These are phyloP conservation scores for Aporrectodea caliginosa DNA, from an alignment of 1,140 invertebrate species.

Conservation along the genomic window DNA sequence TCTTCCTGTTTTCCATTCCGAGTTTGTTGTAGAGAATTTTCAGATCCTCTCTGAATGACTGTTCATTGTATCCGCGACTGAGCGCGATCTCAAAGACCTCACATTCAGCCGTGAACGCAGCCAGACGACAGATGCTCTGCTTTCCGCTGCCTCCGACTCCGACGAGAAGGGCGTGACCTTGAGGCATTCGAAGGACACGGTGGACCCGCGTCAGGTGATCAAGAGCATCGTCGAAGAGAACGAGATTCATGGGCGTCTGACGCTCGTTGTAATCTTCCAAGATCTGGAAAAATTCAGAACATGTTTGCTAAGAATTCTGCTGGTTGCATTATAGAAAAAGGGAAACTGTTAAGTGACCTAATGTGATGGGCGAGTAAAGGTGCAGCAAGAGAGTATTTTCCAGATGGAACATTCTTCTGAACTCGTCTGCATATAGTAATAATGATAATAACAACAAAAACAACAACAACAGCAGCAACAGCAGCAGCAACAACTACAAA, in stretches of 20 bases:
- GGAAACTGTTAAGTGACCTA: too few relatives aligned
- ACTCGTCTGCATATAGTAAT: too few relatives aligned
- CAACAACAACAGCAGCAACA: too few relatives aligned
- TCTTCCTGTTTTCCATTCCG: slow-evolving; percentile 72
- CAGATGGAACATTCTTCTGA: too few relatives aligned
- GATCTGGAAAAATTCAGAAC: slow-evolving; percentile 61
- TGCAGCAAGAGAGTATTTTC: too few relatives aligned
- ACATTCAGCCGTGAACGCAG: slow-evolving; percentile 60
- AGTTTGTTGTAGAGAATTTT: slow-evolving; percentile 72
- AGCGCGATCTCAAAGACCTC: slow-evolving; percentile 78
- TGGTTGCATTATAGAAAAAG: neutral
- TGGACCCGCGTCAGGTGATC: slow-evolving; percentile 82
- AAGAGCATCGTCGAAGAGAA: slow-evolving; percentile 83
- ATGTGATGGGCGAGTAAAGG: too few relatives aligned
- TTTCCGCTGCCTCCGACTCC: slow-evolving; percentile 84
- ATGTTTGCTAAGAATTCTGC: neutral
- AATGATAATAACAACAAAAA: too few relatives aligned
- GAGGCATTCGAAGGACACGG: slow-evolving; percentile 73
- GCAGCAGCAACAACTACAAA: too few relatives aligned
- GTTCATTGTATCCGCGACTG: slow-evolving; percentile 75
- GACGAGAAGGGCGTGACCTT: slow-evolving; percentile 76
- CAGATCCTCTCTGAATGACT: slow-evolving; percentile 76
- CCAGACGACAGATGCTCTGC: slow-evolving; percentile 58
- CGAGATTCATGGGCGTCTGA: slow-evolving; percentile 63
- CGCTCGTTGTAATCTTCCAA: slow-evolving; percentile 78